Evolutionary conservation across 2,113 vertebrate genomes (phyloP).

Genomic region (Riparia riparia): DNA sequence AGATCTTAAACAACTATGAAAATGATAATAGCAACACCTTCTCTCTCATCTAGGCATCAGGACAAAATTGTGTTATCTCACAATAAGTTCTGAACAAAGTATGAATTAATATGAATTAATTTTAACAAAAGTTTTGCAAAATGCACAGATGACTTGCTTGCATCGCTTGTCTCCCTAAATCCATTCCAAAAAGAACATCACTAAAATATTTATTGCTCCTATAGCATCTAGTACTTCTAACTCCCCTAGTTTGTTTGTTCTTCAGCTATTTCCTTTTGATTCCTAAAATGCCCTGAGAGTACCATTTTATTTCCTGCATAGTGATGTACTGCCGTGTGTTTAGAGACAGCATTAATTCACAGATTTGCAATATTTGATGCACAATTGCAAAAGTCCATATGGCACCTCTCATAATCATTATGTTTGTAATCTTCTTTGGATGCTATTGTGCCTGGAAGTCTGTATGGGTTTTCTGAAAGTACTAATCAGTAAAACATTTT

Average conservation of each 20-base stretch:
- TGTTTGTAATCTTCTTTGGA: not conserved
- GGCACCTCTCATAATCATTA: not conserved
- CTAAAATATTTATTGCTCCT: not conserved
- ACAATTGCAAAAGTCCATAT: not conserved
- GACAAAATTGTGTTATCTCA: not conserved
- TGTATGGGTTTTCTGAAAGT: not conserved
- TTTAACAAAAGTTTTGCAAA: not conserved
- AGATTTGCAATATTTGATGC: not conserved
- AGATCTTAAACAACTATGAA: not conserved
- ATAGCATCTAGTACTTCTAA: not conserved
- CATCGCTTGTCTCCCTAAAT: not conserved
- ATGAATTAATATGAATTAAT: not conserved
- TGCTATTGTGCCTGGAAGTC: not conserved
- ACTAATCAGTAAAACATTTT: not conserved
- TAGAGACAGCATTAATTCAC: not conserved
- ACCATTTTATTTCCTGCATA: not conserved
- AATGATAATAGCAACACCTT: not conserved
- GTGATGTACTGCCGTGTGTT: not conserved
- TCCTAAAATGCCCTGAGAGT: not conserved
- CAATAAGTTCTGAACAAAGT: not conserved
- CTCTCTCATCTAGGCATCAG: not conserved
- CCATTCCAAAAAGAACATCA: not conserved
- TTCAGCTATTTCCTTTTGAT: not conserved
- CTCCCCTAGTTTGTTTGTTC: not conserved
- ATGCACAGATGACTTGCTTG: not conserved